Base-by-base conservation (phyloP, 2,888 invertebrate species). In the Nymphalis polychloros region DNA sequence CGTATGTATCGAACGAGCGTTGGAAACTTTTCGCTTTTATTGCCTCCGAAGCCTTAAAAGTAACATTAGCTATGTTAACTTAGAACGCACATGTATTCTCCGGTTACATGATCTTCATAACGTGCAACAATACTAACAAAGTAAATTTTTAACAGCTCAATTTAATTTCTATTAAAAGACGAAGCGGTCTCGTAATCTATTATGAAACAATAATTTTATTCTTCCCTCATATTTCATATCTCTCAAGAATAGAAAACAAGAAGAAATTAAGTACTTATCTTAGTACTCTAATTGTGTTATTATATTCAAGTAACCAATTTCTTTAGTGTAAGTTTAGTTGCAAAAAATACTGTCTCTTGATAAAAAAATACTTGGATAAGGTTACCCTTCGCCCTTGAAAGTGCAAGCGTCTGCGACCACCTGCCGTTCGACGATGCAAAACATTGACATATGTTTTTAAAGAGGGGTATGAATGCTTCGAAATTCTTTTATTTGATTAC, bases 31-130 rank as follows among this genome's bases (percentile, higher is more conserved):
- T 73, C 72, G 76, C 78, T 77, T 84, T 86, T 87, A 85, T 84
- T 84, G 80, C 82, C 78, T 76, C 75, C 67, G 81, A 87, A 86
- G 80, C 84, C 84, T 82, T 85, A 83, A 79, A 85, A 85, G 79
- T 80, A 71, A 78, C 80, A 79, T 78, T 80, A 80, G 78, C 70
- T 75, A 70, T 72, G 63, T 66, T 63, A 63, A 70, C 67, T 73
- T 69, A 69, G 67, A 70, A 70, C 64, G 67, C 63, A 55, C 69
- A 64, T 60, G 48, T 57, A 65, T 65, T 64, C 63, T 59, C 55
- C 57, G 64, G 67, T 66, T 69, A 68, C 59, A 65, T 46, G 31
- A 52, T 60, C 60, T 46, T 47, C 31, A 31, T 8, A 65, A 57
- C 57, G 23, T 27, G 31, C n/a, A 55, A 31, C 8, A 19, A 10